Conservation (phyloP, 2,888 invertebrate species). For the Amphipyra berbera region DNA sequence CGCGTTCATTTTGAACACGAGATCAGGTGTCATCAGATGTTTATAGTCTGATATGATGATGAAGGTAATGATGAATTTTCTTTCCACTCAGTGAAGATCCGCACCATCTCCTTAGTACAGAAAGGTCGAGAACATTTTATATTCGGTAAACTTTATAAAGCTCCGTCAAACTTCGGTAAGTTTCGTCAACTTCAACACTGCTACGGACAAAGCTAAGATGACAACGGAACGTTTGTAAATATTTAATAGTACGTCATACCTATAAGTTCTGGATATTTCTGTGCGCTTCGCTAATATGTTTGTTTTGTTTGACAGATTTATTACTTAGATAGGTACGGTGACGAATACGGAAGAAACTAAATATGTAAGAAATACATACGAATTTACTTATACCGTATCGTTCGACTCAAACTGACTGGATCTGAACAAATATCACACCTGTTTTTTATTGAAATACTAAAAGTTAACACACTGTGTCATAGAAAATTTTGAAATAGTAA, state of each 20-base stretch:
- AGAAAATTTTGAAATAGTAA: not conserved
- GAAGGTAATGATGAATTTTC: too few species aligned
- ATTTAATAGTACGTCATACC: not conserved
- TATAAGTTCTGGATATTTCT: not conserved
- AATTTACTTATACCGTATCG: not conserved
- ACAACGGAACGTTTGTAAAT: not conserved
- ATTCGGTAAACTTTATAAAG: too few species aligned
- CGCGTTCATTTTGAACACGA: too few species aligned
- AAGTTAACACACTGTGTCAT: not conserved
- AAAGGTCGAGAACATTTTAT: too few species aligned
- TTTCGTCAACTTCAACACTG: too few species aligned
- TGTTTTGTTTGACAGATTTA: conserved; percentile 16
- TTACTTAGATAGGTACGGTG: conserved; percentile 7
- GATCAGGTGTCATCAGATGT: too few species aligned
- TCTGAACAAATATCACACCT: not conserved
- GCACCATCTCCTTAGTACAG: too few species aligned
- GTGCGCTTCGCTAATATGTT: not conserved
- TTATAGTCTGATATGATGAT: too few species aligned
- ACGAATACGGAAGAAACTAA: not conserved
- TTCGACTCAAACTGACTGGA: not conserved
- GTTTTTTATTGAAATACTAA: not conserved
- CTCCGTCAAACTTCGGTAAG: too few species aligned
- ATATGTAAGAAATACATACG: not conserved
- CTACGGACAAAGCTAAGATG: too few species aligned
- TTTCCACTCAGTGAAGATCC: too few species aligned